These are phyloP conservation scores for Trilocha varians DNA, from an alignment of 2,888 invertebrate species.

Conservation along the genomic window DNA sequence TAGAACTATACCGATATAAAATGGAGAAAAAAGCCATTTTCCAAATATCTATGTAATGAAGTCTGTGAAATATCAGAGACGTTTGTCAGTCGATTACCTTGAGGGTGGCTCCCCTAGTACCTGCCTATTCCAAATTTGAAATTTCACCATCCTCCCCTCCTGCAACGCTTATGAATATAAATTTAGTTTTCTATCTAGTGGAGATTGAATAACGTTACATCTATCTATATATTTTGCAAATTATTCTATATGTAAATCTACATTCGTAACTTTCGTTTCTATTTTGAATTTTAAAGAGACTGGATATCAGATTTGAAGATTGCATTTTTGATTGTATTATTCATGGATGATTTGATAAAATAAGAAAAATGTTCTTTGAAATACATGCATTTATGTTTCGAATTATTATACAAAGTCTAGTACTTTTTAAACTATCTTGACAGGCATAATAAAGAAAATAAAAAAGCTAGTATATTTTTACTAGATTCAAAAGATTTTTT, in stretches of 20 bases:
- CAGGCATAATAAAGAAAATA: too few relatives aligned
- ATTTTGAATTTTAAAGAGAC: too few relatives aligned
- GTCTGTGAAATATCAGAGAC: conserved; percentile 67
- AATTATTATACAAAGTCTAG: too few relatives aligned
- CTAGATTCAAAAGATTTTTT: too few relatives aligned
- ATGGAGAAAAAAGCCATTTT: conserved; percentile 30
- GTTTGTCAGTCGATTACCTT: conserved; percentile 72
- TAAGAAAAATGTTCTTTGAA: too few relatives aligned
- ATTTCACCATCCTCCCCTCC: conserved; percentile 47
- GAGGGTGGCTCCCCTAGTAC: conserved; percentile 48
- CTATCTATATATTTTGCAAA: not conserved
- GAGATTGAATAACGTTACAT: not conserved
- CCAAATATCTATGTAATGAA: conserved; percentile 56
- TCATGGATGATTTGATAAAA: too few relatives aligned
- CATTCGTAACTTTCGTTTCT: not conserved
- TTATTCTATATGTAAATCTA: not conserved
- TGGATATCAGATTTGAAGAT: too few relatives aligned
- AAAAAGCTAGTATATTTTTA: too few relatives aligned
- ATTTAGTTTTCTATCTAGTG: conserved; percentile 22
- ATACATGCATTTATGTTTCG: too few relatives aligned
- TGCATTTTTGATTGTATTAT: not conserved
- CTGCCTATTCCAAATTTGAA: conserved; percentile 31
- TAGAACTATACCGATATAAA: not conserved
- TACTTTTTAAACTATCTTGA: too few relatives aligned
- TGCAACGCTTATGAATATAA: conserved; percentile 61